Conservation (phyloP, 2,888 invertebrate genomes). For the Thyatira batis region DNA sequence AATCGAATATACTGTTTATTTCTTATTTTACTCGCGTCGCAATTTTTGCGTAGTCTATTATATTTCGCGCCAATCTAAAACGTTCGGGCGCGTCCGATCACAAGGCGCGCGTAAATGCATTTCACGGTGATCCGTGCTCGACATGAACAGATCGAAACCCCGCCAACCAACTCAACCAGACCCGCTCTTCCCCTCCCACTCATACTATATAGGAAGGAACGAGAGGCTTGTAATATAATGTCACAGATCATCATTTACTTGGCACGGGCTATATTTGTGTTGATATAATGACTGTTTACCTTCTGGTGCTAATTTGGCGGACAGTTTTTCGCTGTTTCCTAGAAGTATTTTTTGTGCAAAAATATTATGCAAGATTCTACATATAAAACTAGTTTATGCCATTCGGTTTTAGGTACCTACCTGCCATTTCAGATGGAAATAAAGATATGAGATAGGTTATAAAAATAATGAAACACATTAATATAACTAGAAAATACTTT, state of each 20-base stretch:
- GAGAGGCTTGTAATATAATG: slow-evolving; percentile 21
- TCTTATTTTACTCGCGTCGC: slow-evolving; percentile 11
- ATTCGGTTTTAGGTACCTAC: too few species aligned
- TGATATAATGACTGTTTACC: neutral
- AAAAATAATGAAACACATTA: too few species aligned
- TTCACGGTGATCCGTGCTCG: slow-evolving; percentile 31
- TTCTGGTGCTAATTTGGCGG: neutral
- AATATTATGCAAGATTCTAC: neutral
- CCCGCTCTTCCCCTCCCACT: slow-evolving; percentile 27
- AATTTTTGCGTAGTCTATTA: neutral
- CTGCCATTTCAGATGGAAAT: too few species aligned
- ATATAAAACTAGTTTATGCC: neutral
- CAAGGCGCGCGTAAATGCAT: slow-evolving; percentile 48
- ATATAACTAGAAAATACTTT: too few species aligned
- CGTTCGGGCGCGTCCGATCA: slow-evolving; percentile 52
- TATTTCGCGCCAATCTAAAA: slow-evolving; percentile 23
- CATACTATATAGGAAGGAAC: neutral
- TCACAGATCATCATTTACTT: slow-evolving; percentile 28
- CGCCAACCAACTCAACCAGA: slow-evolving; percentile 34
- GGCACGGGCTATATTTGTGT: slow-evolving; percentile 8
- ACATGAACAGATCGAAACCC: slow-evolving; percentile 36
- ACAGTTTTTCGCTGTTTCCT: neutral
- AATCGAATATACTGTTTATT: neutral
- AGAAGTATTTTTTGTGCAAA: neutral
- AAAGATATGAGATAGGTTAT: too few species aligned